Evolutionary conservation across 2,113 vertebrate genomes (phyloP), one percentile per base, ranked within the genome.

Genomic region (Entosphenus tridentatus): DNA sequence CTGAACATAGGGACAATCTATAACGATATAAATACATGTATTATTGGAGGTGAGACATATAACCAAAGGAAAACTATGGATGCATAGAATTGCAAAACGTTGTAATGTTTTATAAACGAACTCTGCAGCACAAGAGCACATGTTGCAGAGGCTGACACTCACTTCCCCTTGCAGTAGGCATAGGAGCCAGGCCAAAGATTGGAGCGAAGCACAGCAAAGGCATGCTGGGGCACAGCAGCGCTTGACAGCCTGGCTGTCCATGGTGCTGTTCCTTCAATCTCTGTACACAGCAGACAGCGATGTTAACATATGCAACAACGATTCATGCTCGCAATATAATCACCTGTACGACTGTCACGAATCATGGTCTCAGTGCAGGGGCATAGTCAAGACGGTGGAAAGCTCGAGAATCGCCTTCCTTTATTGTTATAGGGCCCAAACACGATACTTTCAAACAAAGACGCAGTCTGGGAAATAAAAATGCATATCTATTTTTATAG

Each of bases 131-230:
- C 17, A 14, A 62, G 13, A 62, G 59, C 17, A 14, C 13, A 14
- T 14, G 59, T 14, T 14, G 17, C n/a, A 13, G 14, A 71, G n/a
- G 16, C 3, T 18, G 10, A 72, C 72, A 74, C 86, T 78, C 81
- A 96, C 92, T 77, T 92, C 76, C 85, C 86, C 73, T 75, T 78
- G 12, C 81, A 82, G 74, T 87, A 90, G 8, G 85, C 79, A 11
- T 81, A 82, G 1, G 89, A 85, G 18, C 93, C 91, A 1, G 87
- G 90, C 93, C 93, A 97, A 70, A 86, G 79, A 73, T 97, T 93
- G 5, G 90, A 93, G 68, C 78, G 81, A 57, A 92, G 77, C 68
- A 88, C 74, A 65, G 87, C 87, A 16, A 86, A 56, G 58, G 86
- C 86, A 11, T 88, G 82, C 73, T 91, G 82, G 0, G 83, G 75